Evolutionary conservation across 2,888 invertebrate species (phyloP), one percentile per base, ranked within the genome.

Genomic region (Gerris lacustris): DNA sequence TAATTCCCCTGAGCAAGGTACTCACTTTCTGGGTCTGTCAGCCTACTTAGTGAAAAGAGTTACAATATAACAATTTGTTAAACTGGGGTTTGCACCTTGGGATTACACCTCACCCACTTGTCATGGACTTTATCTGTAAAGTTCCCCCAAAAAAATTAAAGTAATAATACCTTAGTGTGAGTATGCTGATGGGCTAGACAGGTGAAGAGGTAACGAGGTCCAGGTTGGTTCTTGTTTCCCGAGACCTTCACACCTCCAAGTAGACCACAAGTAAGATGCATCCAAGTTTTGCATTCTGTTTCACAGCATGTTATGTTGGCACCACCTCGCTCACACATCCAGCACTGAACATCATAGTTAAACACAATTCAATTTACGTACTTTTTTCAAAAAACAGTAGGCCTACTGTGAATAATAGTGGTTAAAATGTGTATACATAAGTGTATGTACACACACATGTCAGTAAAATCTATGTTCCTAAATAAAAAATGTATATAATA

Each of bases 231-330:
- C 43, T 67, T 66, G 44, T 75, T 74, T 31, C 75, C 69, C n/a
- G 80, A 79, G 76, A 82, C 82, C 67, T 78, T 78, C 6, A 84
- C 82, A 1, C 86, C 86, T 62, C 83, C 82, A 7, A 83, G 80
- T 44, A 84, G 81, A 17, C 84, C 87, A 77, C 87, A 87, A 0
- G 85, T 85, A 0, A 84, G 82, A 78, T 87, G 87, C 77, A 85
- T 85, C 44, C 82, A 78, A 6, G 80, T 78, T 0, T 78, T 78
- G 76, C 86, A 86, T 17, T 80, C 77, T 7, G 76, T 76, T 69
- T 79, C 77, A 67, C 82, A 82, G 72, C 83, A 85, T 73, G 83
- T 80, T 63, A 84, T 81, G 0, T 80, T 82, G 9, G 84, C 84
- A 62, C 73, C 73, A 0, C 73, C 76, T 47, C 79, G 78, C 0